Base-by-base conservation (phyloP, 23 tunicate genomes). In the Trididemnum miniatum region DNA sequence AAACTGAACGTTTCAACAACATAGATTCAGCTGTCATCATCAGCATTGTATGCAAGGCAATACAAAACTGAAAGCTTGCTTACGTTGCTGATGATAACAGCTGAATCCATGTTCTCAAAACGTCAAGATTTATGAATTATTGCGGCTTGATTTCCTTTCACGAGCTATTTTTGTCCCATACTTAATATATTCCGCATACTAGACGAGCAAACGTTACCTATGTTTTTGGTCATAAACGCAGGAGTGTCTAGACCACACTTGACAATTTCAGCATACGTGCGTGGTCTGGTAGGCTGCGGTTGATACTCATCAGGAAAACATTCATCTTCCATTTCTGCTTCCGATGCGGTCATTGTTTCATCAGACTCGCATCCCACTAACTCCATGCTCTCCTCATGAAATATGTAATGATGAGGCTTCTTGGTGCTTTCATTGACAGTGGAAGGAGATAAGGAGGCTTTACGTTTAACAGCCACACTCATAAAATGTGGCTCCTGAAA, bases 181-280 rank as follows among this genome's bases (percentile, higher is more conserved):
- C n/a, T n/a, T n/a, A n/a, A n/a, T n/a, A n/a, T n/a, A n/a, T n/a
- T n/a, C n/a, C n/a, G n/a, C n/a, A n/a, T n/a, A n/a, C n/a, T n/a
- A n/a, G n/a, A n/a, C n/a, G n/a, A n/a, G n/a, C n/a, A n/a, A n/a
- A n/a, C n/a, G n/a, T n/a, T n/a, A n/a, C n/a, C n/a, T n/a, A n/a
- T n/a, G n/a, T n/a, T n/a, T n/a, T n/a, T n/a, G n/a, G n/a, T n/a
- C n/a, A n/a, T n/a, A n/a, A n/a, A n/a, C n/a, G n/a, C n/a, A n/a
- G 67, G 26, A 4, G 67, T 3, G n/a, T 20, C 64, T 24, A 31
- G 5, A 35, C 97, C 90, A 51, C 72, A 66, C 50, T 91, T 91
- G 31, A 91, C 97, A 52, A 91, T 91, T 50, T 91, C 97, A 1
- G 97, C 97, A 50, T 91, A 91, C 20, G 97, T 91, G 25, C 52